phyloP scores from a whole-genome alignment of 2,888 invertebrate genomes.

The Calliphora vomitoria region DNA sequence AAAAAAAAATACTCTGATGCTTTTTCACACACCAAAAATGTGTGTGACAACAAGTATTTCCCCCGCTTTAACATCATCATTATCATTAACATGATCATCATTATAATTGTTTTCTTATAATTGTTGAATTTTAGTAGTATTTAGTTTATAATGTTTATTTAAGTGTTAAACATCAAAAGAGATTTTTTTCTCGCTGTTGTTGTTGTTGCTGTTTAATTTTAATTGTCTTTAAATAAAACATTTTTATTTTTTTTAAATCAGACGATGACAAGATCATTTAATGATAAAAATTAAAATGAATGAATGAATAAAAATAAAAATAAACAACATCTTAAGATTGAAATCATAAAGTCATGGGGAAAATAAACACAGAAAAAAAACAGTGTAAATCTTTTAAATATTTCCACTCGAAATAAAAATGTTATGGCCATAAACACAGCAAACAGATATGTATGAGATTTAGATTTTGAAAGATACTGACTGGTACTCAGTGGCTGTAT shows the following conservation, averaged over 20 bases:
- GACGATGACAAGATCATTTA: conserved; percentile 57
- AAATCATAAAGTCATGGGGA: conserved; percentile 40
- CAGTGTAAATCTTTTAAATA: conserved; percentile 3
- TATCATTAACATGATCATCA: background rate
- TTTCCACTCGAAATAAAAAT: background rate
- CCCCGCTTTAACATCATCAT: conserved; percentile 14
- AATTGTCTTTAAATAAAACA: conserved; percentile 52
- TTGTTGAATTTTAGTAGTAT: conserved; percentile 15
- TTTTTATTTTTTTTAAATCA: conserved; percentile 28
- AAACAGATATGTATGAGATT: background rate
- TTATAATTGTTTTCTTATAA: conserved; percentile 21
- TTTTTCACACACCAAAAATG: conserved; percentile 29
- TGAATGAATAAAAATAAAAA: conserved; percentile 18
- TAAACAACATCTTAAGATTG: conserved; percentile 35
- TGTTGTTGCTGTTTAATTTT: conserved; percentile 18
- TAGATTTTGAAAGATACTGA: background rate
- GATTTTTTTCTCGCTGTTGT: conserved; percentile 14
- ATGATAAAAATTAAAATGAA: conserved; percentile 37
- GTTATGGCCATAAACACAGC: background rate
- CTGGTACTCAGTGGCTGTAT: background rate
- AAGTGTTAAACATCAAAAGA: conserved; percentile 68
- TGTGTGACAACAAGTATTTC: background rate
- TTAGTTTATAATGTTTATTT: conserved; percentile 61
- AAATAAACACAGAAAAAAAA: conserved; percentile 30
- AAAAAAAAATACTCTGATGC: conserved; percentile 33